Percentiles rank a stretch among this genome's conserved stretches.
Evolutionary conservation across 1,140 invertebrate genomes (phyloP).

Genomic region (Hirudo medicinalis): DNA sequence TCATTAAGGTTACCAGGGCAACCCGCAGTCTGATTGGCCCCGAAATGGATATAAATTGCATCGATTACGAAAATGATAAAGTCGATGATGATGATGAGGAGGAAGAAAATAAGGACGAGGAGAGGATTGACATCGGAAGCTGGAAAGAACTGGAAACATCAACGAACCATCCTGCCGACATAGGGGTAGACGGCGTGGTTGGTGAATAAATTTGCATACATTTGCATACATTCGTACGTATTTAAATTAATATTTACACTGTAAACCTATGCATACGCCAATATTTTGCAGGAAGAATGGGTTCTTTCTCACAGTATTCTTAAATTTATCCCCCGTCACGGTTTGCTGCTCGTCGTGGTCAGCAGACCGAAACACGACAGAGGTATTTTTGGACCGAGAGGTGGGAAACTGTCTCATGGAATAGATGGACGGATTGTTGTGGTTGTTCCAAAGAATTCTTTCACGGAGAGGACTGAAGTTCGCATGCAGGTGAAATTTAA

Average conservation of each 20-base stretch:
- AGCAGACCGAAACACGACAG: conserved; percentile 9
- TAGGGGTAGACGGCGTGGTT: no score
- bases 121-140: not conserved
- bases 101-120: not conserved
- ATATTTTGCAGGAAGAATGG: not conserved
- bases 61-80: not conserved
- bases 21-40: no score
- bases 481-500: not conserved
- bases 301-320: not conserved
- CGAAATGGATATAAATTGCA: not conserved
- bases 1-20: not conserved
- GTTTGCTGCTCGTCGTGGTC: not conserved
- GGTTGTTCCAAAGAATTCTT: not conserved
- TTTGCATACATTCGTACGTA: no score
- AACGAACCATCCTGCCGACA: no score
- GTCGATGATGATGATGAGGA: not conserved
- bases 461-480: conserved; percentile 4
- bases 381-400: not conserved
- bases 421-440: not conserved
- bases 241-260: no score
- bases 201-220: no score
- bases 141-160: not conserved
- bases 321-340: not conserved
- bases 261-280: not conserved
- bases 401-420: conserved; percentile 1